Evolutionary conservation across 37 sponge, comb jelly and placozoan genomes (phyloP), one percentile per base, ranked within the genome.

Genomic region (Eunapius fragilis): DNA sequence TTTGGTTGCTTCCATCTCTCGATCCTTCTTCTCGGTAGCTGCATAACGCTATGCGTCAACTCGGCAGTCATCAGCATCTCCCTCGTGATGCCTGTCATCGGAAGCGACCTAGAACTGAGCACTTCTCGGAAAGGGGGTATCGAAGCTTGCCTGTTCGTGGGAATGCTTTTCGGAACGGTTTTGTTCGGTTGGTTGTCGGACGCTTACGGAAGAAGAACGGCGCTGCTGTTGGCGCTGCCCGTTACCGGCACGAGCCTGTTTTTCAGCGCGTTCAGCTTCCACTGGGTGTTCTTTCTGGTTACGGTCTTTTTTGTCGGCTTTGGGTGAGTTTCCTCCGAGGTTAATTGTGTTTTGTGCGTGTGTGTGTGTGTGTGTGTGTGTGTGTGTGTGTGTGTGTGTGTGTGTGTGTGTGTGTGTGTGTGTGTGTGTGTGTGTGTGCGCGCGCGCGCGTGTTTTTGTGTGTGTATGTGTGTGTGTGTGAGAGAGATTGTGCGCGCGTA

Each of bases 291-390:
- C 58, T 58, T 58, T 11, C 58, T 58, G 0, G 58, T 50, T 19
- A 80, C 81, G n/a, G 81, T 85, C 9, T 75, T 89, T 48, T 69
- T 68, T 19, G 83, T 85, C 58, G 58, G 58, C 58, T 2, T 58
- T 17, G 58, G 58, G 58, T 58, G 58, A 58, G 58, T 58, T n/a
- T n/a, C n/a, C n/a, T n/a, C 58, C 58, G 1, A 13, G 19, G 2
- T 58, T 58, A 58, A 4, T 17, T 2, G 22, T 19, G 58, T 1
- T 58, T 12, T 10, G 58, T 58, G 58, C 58, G 14, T 58, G 17
- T 58, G 22, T 58, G 22, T 58, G 58, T 17, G 58, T 19, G 58
- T 58, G 14, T 58, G 22, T 58, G 58, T 19, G 58, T 17, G 17
- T 11, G 17, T 58, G 58, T 58, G 58, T 2, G 22, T 58, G 14